Conservation (phyloP, 1,140 invertebrate species). For the Rhynchophorus ferrugineus region DNA sequence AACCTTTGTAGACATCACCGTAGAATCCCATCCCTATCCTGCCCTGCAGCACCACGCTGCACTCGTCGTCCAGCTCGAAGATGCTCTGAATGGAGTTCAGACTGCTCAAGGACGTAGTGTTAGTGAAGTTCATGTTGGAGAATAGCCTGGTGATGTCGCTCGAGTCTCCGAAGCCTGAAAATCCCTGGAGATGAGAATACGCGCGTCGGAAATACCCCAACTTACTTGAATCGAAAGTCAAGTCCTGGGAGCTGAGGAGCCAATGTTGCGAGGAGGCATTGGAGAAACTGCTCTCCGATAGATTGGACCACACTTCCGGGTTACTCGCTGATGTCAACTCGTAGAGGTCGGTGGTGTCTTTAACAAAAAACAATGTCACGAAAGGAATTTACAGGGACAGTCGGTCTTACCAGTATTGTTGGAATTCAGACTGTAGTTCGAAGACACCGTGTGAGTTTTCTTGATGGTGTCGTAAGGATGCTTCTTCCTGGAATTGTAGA, state of each 20-base stretch:
- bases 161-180: conserved; percentile 7
- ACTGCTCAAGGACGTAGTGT: conserved; percentile 35
- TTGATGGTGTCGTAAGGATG: conserved; percentile 50
- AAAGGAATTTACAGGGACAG: not conserved
- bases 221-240: conserved; percentile 15
- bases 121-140: conserved; percentile 35
- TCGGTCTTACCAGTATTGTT: conserved; percentile 29
- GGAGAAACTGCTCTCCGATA: conserved; percentile 4
- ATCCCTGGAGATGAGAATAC: not conserved
- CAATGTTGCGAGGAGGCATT: conserved; percentile 13
- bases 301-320: conserved; percentile 3
- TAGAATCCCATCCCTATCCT: conserved; percentile 63
- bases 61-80: conserved; percentile 44
- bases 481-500: conserved; percentile 51
- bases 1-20: conserved; percentile 59
- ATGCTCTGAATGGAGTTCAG: conserved; percentile 38
- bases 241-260: conserved; percentile 15
- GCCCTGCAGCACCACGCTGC: conserved; percentile 51
- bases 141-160: conserved; percentile 38
- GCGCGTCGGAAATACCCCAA: not conserved
- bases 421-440: conserved; percentile 34
- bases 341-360: conserved; percentile 3
- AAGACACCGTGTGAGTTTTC: conserved; percentile 19
- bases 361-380: conserved; percentile 11
- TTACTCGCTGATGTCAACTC: conserved; percentile 19